Evolutionary conservation across 2,797 vertebrate species (phyloP).

Genomic region (Pantherophis vulpinus): DNA sequence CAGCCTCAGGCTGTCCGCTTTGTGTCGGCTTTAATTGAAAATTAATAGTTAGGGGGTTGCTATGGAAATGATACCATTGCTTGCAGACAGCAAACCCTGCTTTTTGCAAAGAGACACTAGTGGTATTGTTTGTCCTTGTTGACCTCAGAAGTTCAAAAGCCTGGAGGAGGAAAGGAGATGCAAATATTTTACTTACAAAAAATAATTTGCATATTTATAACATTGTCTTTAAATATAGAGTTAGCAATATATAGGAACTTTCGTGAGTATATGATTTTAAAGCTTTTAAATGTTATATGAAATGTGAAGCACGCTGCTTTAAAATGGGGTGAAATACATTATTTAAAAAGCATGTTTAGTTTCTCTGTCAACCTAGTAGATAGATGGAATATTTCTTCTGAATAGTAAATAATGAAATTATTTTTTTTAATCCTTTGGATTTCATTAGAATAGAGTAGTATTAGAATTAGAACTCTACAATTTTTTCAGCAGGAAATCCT

Average conservation of each 20-base stretch:
- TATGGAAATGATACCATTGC: slow-evolving; percentile 88
- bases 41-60: slow-evolving; percentile 91
- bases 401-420: slow-evolving; percentile 76
- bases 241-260: slow-evolving; percentile 71
- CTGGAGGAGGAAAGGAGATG: slow-evolving; percentile 85
- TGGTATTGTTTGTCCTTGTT: slow-evolving; percentile 98
- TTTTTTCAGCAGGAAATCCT: slow-evolving; percentile 62
- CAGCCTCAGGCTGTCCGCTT: slow-evolving; percentile 84
- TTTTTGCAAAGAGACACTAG: slow-evolving; percentile 91
- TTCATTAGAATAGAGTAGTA: slow-evolving; percentile 69
- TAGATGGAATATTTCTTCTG: slow-evolving; percentile 74
- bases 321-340: slow-evolving; percentile 69
- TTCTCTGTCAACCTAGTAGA: slow-evolving; percentile 65
- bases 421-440: slow-evolving; percentile 72
- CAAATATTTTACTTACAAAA: slow-evolving; percentile 87
- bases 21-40: slow-evolving; percentile 96
- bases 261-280: slow-evolving; percentile 65
- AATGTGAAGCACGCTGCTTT: slow-evolving; percentile 66
- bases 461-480: slow-evolving; percentile 69
- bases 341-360: slow-evolving; percentile 70
- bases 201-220: slow-evolving; percentile 83
- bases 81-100: slow-evolving; percentile 83
- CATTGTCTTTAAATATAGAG: slow-evolving; percentile 80
- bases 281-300: slow-evolving; percentile 71
- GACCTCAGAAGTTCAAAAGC: slow-evolving; percentile 97